Conservation (phyloP, 2,113 vertebrate species). For the Hassar affinis region DNA sequence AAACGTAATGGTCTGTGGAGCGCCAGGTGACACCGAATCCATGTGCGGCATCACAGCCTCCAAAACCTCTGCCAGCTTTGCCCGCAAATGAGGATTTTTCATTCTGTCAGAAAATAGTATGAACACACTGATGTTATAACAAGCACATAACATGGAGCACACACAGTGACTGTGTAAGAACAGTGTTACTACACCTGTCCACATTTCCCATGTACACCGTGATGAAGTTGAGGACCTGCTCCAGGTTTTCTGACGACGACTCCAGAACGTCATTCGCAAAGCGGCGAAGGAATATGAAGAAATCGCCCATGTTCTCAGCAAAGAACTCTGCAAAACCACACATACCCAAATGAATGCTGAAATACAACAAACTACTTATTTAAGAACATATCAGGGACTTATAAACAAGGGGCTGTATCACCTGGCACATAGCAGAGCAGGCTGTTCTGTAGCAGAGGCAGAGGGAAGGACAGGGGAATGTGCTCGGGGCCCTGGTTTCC, state of each 20-base stretch:
- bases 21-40: constrained; percentile 76
- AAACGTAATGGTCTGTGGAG: constrained; percentile 82
- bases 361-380: not conserved
- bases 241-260: constrained; percentile 85
- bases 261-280: constrained; percentile 94
- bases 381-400: not conserved
- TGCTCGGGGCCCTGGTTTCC: constrained; percentile 83
- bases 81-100: constrained; percentile 96
- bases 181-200: constrained; percentile 78
- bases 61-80: constrained; percentile 93
- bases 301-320: constrained; percentile 94
- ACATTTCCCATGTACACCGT: constrained; percentile 93
- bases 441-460: constrained; percentile 77
- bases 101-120: constrained; percentile 73
- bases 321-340: constrained; percentile 84
- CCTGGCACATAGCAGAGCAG: constrained; percentile 89
- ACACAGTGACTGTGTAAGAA: not conserved
- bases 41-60: constrained; percentile 98
- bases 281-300: constrained; percentile 93
- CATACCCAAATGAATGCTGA: not conserved
- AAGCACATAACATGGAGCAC: not conserved
- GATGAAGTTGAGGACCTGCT: constrained; percentile 89
- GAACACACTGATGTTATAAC: not conserved
- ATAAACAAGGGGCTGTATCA: constrained; percentile 57
- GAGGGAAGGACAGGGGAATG: constrained; percentile 81